A percentile compares a stretch with the other conserved stretches of the same genome.
Evolutionary conservation across 2,113 vertebrate genomes (phyloP).

Genomic region (Phaethon lepturus): DNA sequence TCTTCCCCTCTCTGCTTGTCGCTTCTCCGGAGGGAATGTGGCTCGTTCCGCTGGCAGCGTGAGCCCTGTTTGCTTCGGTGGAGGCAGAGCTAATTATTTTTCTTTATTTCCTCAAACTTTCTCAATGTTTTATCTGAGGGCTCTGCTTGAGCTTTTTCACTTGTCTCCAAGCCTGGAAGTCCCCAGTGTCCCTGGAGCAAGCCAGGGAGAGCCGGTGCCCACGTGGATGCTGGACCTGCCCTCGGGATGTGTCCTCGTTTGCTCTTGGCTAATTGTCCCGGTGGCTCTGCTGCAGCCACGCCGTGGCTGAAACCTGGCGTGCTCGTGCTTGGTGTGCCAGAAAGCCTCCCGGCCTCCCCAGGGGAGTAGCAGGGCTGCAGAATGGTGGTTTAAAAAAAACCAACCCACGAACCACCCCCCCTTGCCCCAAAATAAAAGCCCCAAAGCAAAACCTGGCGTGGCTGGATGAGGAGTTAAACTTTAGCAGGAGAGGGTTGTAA

Average conservation of each 20-base stretch:
- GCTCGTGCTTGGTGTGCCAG: not conserved
- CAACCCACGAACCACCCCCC: not conserved
- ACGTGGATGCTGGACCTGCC: not conserved
- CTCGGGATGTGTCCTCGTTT: not conserved
- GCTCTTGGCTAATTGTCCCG: not conserved
- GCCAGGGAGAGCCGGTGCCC: not conserved
- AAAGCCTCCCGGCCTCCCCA: not conserved
- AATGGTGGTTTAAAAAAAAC: not conserved
- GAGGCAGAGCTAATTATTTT: conserved; percentile 49
- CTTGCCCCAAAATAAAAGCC: too few relatives aligned
- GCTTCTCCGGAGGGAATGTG: conserved; percentile 21
- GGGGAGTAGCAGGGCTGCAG: not conserved
- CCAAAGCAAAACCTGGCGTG: not conserved
- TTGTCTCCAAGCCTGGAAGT: not conserved
- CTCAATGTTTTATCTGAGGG: not conserved
- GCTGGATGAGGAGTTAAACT: not conserved
- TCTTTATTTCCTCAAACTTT: conserved; percentile 41
- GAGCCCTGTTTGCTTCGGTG: conserved; percentile 35
- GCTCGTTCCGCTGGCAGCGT: conserved; percentile 26
- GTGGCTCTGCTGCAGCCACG: not conserved
- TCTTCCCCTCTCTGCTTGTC: conserved; percentile 40
- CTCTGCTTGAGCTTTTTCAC: not conserved
- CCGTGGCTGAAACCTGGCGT: not conserved
- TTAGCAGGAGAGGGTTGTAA: not conserved
- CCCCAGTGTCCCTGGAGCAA: not conserved